Evolutionary conservation across 2,113 vertebrate species (phyloP), one percentile per base, ranked within the genome.

Genomic region (Labrus mixtus): DNA sequence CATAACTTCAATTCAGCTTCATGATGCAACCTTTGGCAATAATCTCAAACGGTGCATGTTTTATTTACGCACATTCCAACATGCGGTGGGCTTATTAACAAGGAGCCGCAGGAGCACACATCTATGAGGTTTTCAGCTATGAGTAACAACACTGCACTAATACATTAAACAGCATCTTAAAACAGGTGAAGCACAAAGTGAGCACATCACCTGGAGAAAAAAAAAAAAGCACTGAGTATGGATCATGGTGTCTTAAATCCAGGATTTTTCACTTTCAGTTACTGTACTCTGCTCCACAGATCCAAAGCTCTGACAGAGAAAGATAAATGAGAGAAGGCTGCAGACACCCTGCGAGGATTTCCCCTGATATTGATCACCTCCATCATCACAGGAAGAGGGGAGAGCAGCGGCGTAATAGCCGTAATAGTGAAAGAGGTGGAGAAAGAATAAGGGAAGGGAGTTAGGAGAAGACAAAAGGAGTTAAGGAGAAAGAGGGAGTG

Each of bases 21-120:
- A 50, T 91, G 91, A 93, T 66, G 89, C 86, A 94, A 93, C 53
- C 48, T 67, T 75, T 61, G n/a, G 92, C 73, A 92, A 93, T 64
- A 23, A 76, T 59, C 76, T 68, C 75, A 46, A 81, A 81, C 20
- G 1, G 15, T 23, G 55, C 51, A 81, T 78, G 72, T 77, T 84
- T 75, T 81, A 82, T 87, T 82, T 70, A 80, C 72, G 57, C 57
- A 10, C 1, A 3, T 36, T 76, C 68, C 50, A 25, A 57, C 48
- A 57, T 33, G 36, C 25, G 33, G 46, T 15, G 56, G 53, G n/a
- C 51, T 71, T 67, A 50, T 56, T 69, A 75, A 68, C 3, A 4
- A 50, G 22, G 23, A 15, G 43, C 16, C 8, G 4, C 59, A 46
- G 60, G 45, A 58, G 64, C 29, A 55, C 57, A 15, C 41, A 19